These are phyloP conservation scores for Tetranychus truncatus DNA, from an alignment of 2,888 invertebrate genomes.

Conservation along the genomic window DNA sequence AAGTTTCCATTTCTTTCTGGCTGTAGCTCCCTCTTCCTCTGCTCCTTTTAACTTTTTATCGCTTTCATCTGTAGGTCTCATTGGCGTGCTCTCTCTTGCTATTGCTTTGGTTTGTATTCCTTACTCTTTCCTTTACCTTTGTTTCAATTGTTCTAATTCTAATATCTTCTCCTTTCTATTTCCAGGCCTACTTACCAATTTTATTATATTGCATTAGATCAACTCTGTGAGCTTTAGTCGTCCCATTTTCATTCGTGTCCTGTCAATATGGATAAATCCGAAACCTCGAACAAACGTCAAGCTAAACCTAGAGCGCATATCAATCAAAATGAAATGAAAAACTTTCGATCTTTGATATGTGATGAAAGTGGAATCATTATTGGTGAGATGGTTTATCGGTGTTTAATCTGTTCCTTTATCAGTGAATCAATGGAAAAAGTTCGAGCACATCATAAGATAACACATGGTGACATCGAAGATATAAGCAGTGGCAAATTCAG, in stretches of 20 bases:
- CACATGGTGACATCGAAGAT: slow-evolving; percentile 4
- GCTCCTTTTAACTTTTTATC: too few species aligned
- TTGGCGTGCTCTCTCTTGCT: too few species aligned
- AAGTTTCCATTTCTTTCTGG: too few species aligned
- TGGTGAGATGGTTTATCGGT: slow-evolving; percentile 6
- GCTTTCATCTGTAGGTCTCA: too few species aligned
- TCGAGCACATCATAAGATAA: not conserved
- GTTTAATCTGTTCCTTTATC: slow-evolving; percentile 8
- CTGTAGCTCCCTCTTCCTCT: too few species aligned
- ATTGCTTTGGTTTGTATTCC: too few species aligned
- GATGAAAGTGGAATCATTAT: not conserved
- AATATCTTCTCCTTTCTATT: too few species aligned
- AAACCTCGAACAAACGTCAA: not conserved
- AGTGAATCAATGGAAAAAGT: slow-evolving; percentile 7
- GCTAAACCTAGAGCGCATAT: not conserved
- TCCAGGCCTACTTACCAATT: too few species aligned
- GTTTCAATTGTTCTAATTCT: too few species aligned
- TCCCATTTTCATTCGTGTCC: not conserved
- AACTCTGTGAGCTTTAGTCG: too few species aligned
- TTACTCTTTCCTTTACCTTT: too few species aligned
- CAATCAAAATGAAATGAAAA: not conserved
- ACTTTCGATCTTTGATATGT: slow-evolving; percentile 5
- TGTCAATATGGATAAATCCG: not conserved
- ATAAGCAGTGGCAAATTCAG: not conserved
- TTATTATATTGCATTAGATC: too few species aligned